Percentiles rank a stretch among this genome's conserved stretches.
Conservation (phyloP, 2,113 vertebrate genomes). For the Pangasianodon hypophthalmus region DNA sequence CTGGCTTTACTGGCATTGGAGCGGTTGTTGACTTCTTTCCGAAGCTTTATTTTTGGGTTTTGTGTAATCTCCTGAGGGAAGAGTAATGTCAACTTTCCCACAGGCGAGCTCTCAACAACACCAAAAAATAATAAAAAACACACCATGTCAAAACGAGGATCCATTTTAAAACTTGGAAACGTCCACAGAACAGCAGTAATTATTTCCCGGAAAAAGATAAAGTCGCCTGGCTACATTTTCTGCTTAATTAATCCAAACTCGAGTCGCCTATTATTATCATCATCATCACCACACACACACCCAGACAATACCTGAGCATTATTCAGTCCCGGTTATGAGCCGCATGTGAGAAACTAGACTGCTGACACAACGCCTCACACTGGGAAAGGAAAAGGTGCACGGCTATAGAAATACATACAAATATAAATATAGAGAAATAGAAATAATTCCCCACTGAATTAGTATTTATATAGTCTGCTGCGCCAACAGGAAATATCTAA, state of each 20-base stretch:
- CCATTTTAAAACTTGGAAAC: not conserved
- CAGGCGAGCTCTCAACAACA: not conserved
- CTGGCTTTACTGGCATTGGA: not conserved
- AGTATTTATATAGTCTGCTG: too few species aligned
- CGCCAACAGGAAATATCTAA: conserved; percentile 20
- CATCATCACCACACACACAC: not conserved
- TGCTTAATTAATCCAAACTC: not conserved
- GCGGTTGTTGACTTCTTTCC: not conserved
- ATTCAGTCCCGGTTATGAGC: not conserved
- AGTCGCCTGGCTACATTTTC: not conserved
- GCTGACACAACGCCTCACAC: too few species aligned
- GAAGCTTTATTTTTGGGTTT: not conserved
- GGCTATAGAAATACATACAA: not conserved
- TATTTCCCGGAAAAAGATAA: not conserved
- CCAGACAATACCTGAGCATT: conserved; percentile 33
- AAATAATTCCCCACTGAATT: not conserved
- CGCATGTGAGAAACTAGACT: not conserved
- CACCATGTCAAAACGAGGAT: too few species aligned
- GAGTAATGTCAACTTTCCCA: not conserved
- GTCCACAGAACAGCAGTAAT: not conserved
- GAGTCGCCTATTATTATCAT: not conserved
- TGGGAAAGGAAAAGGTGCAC: too few species aligned
- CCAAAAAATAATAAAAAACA: not conserved
- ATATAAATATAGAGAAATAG: not conserved
- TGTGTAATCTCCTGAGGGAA: not conserved